These are phyloP conservation scores for Pantherophis guttatus DNA, from an alignment of 2,113 vertebrate genomes.

Conservation along the genomic window DNA sequence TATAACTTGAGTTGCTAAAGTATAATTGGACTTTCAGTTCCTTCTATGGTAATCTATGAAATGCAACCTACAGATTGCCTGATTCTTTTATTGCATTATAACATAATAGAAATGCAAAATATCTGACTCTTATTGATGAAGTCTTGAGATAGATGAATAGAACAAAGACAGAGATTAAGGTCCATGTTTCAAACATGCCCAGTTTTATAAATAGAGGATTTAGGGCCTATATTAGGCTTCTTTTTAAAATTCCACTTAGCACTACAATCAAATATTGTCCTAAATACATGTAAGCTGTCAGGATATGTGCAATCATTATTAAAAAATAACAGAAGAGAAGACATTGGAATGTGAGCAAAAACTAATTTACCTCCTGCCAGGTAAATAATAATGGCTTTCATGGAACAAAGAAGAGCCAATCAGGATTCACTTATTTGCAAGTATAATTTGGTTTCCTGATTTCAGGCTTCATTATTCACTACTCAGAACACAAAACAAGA, in stretches of 20 bases:
- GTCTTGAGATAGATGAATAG: not conserved
- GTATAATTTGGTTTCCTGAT: slow-evolving; percentile 34
- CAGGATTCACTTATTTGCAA: slow-evolving; percentile 27
- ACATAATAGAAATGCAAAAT: not conserved
- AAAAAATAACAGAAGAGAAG: slow-evolving; percentile 2
- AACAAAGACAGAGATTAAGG: not conserved
- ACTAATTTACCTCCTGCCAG: slow-evolving; percentile 7
- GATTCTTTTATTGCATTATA: not conserved
- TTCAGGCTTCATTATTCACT: slow-evolving; percentile 24
- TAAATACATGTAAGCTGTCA: not conserved
- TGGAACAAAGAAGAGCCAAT: not conserved
- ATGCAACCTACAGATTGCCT: not conserved
- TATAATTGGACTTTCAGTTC: not conserved
- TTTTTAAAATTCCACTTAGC: not conserved
- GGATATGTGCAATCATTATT: slow-evolving; percentile 8
- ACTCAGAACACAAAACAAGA: slow-evolving; percentile 46
- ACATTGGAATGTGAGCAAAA: slow-evolving; percentile 9
- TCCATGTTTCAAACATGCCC: not conserved
- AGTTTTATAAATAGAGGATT: not conserved
- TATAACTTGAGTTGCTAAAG: not conserved
- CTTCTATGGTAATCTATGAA: not conserved
- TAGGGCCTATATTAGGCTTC: not conserved
- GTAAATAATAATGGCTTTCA: slow-evolving; percentile 35
- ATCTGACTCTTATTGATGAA: slow-evolving; percentile 1
- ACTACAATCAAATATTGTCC: not conserved